Evolutionary conservation across 2,888 invertebrate genomes (phyloP).

Genomic region (Rhodophaea formosa): DNA sequence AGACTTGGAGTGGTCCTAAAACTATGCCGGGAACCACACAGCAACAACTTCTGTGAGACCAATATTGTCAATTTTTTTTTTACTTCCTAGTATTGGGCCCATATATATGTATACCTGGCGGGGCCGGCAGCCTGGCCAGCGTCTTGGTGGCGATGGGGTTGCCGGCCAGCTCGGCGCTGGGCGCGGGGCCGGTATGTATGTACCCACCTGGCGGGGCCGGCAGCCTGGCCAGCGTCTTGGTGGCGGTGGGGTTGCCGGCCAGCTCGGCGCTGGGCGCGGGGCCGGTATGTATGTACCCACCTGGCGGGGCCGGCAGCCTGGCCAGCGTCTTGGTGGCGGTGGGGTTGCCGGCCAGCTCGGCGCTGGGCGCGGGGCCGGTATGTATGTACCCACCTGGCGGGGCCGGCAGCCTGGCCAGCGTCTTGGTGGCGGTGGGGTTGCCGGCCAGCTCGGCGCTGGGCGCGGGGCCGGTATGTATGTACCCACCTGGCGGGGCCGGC

Average conservation of each 20-base stretch:
- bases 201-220: constrained; percentile 33
- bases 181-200: too few relatives aligned
- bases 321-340: constrained; percentile 66
- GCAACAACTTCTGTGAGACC: too few relatives aligned
- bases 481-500: constrained; percentile 34
- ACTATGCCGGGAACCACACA: too few relatives aligned
- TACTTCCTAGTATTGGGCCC: too few relatives aligned
- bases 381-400: too few relatives aligned
- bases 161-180: constrained; percentile 43
- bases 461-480: constrained; percentile 33
- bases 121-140: constrained; percentile 40
- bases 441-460: constrained; percentile 43
- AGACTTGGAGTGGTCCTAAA: too few relatives aligned
- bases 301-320: constrained; percentile 38
- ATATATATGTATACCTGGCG: too few relatives aligned
- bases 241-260: constrained; percentile 68
- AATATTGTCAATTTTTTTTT: too few relatives aligned
- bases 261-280: constrained; percentile 41
- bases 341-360: constrained; percentile 60
- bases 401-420: constrained; percentile 42
- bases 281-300: too few relatives aligned
- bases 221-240: constrained; percentile 56
- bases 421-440: constrained; percentile 73
- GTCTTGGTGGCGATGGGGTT: constrained; percentile 74
- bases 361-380: constrained; percentile 32